phyloP scores from a whole-genome alignment of 1,140 invertebrate species.

The Nylanderia fulva region DNA sequence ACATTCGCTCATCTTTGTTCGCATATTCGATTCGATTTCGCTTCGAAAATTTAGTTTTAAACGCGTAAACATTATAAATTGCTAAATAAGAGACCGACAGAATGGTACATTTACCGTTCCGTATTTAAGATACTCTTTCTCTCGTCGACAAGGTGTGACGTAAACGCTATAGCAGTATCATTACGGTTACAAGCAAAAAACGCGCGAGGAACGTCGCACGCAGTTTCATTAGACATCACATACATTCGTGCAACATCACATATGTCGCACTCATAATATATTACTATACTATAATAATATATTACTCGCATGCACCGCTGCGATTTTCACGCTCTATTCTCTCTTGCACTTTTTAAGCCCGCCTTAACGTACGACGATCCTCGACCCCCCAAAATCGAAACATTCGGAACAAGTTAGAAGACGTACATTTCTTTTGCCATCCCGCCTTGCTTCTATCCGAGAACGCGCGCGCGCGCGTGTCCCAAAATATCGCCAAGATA shows the following conservation, averaged over 20 bases:
- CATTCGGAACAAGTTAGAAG: constrained; percentile 74
- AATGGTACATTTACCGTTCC: constrained; percentile 84
- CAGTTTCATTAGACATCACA: background rate
- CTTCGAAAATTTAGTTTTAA: constrained; percentile 82
- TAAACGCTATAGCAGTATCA: constrained; percentile 70
- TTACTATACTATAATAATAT: no score
- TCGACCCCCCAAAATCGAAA: constrained; percentile 69
- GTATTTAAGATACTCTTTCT: constrained; percentile 63
- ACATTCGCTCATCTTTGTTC: constrained; percentile 23
- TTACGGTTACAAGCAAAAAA: constrained; percentile 73
- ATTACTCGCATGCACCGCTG: no score
- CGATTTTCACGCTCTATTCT: no score
- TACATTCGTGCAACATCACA: background rate
- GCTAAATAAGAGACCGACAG: constrained; percentile 83
- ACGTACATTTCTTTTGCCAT: constrained; percentile 78
- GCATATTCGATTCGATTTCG: constrained; percentile 68
- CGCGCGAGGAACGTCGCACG: constrained; percentile 60
- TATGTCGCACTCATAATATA: background rate
- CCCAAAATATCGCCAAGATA: no score
- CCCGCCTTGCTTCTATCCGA: constrained; percentile 62
- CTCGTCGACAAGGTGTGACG: constrained; percentile 67
- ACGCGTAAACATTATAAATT: constrained; percentile 82
- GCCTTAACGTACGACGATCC: constrained; percentile 63
- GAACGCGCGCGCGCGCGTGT: constrained; percentile 7
- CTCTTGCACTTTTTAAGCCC: background rate